Conservation (phyloP, 1,140 invertebrate species). For the Tyrophagus putrescentiae region DNA sequence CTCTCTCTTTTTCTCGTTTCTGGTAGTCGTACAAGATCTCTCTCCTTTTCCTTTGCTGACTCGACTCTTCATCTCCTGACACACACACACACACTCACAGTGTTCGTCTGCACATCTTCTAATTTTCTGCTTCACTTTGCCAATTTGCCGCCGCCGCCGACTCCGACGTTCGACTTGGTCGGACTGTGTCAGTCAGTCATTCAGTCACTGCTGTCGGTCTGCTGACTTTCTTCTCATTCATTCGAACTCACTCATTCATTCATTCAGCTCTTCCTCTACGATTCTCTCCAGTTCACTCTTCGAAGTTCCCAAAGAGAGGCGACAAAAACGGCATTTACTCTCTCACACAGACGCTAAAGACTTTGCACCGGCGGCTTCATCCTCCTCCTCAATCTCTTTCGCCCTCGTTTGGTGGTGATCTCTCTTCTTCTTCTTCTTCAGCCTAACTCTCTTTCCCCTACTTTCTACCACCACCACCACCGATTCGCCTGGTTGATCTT, state of each 20-base stretch:
- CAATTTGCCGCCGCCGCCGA: too few relatives aligned
- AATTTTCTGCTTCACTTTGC: too few relatives aligned
- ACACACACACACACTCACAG: neutral
- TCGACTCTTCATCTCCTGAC: neutral
- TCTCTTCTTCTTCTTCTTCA: neutral
- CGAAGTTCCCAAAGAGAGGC: too few relatives aligned
- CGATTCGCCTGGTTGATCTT: too few relatives aligned
- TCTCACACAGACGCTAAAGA: too few relatives aligned
- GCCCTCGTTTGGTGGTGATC: neutral
- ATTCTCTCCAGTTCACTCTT: neutral
- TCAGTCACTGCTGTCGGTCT: too few relatives aligned
- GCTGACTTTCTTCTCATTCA: neutral
- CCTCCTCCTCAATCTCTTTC: constrained; percentile 1
- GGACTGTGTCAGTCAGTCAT: too few relatives aligned
- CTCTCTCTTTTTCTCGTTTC: neutral
- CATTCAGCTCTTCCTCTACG: neutral
- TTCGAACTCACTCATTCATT: constrained; percentile 1
- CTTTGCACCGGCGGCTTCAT: too few relatives aligned
- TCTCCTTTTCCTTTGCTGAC: neutral
- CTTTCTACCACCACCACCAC: too few relatives aligned
- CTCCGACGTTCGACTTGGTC: too few relatives aligned
- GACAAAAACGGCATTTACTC: too few relatives aligned
- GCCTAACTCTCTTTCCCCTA: too few relatives aligned
- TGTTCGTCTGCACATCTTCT: neutral
- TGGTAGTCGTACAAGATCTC: neutral